phyloP scores from a whole-genome alignment of 2,113 vertebrate genomes.

The Peromyscus maniculatus region DNA sequence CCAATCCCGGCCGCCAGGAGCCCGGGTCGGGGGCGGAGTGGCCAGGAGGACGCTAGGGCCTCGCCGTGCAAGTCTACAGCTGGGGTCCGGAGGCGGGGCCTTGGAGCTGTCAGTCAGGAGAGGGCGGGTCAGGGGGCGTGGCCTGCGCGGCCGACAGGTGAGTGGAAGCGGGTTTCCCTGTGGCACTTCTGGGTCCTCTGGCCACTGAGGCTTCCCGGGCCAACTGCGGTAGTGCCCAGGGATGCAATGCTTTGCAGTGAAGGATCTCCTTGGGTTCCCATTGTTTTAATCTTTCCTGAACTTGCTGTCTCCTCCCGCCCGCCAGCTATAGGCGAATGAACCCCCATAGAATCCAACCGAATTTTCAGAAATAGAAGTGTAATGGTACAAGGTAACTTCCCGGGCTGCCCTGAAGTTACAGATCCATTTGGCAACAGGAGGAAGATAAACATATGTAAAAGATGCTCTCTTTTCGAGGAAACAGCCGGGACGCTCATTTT shows the following conservation, averaged over 20 bases:
- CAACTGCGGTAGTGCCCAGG: not conserved
- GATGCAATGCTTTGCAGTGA: not conserved
- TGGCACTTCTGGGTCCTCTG: not conserved
- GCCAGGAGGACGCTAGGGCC: rapidly evolving
- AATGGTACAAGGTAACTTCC: not conserved
- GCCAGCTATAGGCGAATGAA: not conserved
- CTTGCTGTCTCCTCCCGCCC: not conserved
- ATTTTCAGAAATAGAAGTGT: not conserved
- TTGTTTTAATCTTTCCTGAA: not conserved
- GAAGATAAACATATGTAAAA: not conserved
- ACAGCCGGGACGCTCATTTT: not conserved
- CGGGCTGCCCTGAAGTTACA: not conserved
- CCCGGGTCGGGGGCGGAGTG: not conserved
- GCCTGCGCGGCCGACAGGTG: not conserved
- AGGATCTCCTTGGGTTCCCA: not conserved
- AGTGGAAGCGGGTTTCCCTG: not conserved
- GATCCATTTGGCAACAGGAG: not conserved
- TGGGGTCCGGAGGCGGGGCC: not conserved
- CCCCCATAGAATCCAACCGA: not conserved
- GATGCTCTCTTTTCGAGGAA: not conserved
- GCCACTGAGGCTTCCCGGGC: not conserved
- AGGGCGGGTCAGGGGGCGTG: not conserved
- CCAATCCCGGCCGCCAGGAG: not conserved
- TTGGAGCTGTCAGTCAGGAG: not conserved
- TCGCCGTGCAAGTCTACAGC: rapidly evolving